Conservation (phyloP, 64 coral and sea anemone species). For the Montipora efflorescens region DNA sequence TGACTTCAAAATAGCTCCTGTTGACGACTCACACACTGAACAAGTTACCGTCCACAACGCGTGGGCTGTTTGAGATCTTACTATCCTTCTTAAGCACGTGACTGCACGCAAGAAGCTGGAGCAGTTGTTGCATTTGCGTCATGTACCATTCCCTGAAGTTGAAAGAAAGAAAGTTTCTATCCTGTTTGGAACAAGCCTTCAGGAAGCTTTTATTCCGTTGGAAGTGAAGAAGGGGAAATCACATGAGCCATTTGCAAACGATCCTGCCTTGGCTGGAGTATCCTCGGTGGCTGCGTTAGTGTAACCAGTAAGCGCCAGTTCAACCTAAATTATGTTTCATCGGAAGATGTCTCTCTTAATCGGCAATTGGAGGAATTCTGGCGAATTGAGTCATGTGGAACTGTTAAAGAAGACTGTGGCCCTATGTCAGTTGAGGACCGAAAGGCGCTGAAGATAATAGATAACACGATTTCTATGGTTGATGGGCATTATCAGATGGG, state of each 20-base stretch:
- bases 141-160: constrained; percentile 51
- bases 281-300: constrained; percentile 11
- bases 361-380: constrained; percentile 33
- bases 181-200: constrained; percentile 33
- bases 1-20: too few species aligned
- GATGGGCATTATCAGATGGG: too few species aligned
- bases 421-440: constrained; percentile 21
- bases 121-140: constrained; percentile 32
- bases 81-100: constrained; percentile 30
- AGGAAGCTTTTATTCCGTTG: constrained; percentile 34
- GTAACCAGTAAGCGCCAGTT: background rate
- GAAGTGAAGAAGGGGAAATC: constrained; percentile 38
- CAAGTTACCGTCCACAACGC: too few species aligned
- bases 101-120: background rate
- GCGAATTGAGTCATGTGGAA: constrained; percentile 32
- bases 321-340: constrained; percentile 9
- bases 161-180: constrained; percentile 57
- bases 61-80: constrained; percentile 28
- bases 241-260: constrained; percentile 32
- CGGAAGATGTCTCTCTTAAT: constrained; percentile 4
- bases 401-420: background rate
- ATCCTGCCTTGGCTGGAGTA: constrained; percentile 48
- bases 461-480: background rate
- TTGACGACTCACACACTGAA: too few species aligned
- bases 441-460: constrained; percentile 16